Evolutionary conservation across 2,113 vertebrate species (phyloP).

Genomic region (Istiophorus platypterus): DNA sequence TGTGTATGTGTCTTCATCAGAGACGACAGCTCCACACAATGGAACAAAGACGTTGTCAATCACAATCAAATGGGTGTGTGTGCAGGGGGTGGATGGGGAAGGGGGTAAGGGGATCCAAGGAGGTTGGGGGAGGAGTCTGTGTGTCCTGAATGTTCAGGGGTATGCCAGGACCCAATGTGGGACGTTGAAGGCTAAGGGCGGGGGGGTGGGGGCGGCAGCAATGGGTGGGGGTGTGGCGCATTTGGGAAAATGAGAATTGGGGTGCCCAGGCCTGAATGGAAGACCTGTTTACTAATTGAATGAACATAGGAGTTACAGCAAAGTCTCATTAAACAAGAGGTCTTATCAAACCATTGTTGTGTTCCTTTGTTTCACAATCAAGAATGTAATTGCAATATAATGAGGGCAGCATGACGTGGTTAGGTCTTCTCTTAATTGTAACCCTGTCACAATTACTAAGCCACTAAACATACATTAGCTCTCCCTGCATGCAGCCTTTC

Average conservation of each 20-base stretch:
- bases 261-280: slow-evolving; percentile 75
- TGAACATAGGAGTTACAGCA: slow-evolving; percentile 81
- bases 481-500: slow-evolving; percentile 19
- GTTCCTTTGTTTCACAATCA: slow-evolving; percentile 74
- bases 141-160: slow-evolving; percentile 75
- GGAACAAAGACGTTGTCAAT: slow-evolving; percentile 87
- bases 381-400: slow-evolving; percentile 71
- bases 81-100: slow-evolving; percentile 40
- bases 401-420: slow-evolving; percentile 69
- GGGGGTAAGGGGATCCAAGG: slow-evolving; percentile 44
- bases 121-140: slow-evolving; percentile 73
- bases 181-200: slow-evolving; percentile 74
- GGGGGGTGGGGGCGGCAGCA: slow-evolving; percentile 34
- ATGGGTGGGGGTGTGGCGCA: slow-evolving; percentile 64
- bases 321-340: slow-evolving; percentile 82
- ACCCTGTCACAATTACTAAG: slow-evolving; percentile 65
- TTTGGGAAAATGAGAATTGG: slow-evolving; percentile 79
- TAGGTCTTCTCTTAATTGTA: slow-evolving; percentile 61
- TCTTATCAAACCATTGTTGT: slow-evolving; percentile 79
- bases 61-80: slow-evolving; percentile 86
- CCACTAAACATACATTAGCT: slow-evolving; percentile 47
- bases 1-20: slow-evolving; percentile 86
- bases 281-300: slow-evolving; percentile 84
- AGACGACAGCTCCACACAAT: slow-evolving; percentile 86
- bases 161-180: slow-evolving; percentile 74